These are phyloP conservation scores for Trachops cirrhosus DNA, from an alignment of 2,797 vertebrate species.

Conservation along the genomic window DNA sequence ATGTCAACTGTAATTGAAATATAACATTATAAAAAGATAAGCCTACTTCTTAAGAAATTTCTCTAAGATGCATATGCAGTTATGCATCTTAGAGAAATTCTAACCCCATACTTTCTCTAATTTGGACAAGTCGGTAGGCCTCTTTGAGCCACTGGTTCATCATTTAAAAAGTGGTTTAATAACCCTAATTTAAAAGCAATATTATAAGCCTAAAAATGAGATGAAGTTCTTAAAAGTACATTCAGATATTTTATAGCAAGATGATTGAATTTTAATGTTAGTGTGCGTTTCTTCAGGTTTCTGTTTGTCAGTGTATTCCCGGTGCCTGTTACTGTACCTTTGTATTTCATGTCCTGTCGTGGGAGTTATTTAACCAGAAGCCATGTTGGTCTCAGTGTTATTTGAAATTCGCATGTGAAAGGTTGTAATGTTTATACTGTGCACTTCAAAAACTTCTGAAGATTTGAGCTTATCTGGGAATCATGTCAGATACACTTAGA, in stretches of 20 bases:
- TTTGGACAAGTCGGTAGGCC: not conserved
- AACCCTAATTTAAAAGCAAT: not conserved
- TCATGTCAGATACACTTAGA: not conserved
- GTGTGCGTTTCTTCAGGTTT: not conserved
- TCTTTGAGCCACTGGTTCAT: not conserved
- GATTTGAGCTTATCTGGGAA: not conserved
- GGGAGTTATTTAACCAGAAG: not conserved
- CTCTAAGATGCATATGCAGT: not conserved
- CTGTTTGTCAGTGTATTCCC: not conserved
- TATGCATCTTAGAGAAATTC: not conserved
- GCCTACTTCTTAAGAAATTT: not conserved
- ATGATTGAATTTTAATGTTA: not conserved
- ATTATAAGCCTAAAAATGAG: not conserved
- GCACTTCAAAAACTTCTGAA: not conserved
- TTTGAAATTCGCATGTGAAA: not conserved
- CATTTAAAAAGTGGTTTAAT: not conserved
- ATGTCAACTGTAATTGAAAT: not conserved
- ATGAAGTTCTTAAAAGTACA: not conserved
- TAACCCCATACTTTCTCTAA: not conserved
- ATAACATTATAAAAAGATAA: not conserved
- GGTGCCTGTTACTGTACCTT: not conserved
- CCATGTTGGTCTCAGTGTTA: not conserved
- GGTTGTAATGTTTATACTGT: not conserved
- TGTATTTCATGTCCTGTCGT: fast-evolving
- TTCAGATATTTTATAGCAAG: not conserved